Conservation (phyloP, 2,888 invertebrate genomes). For the Scaptodrosophila latifasciaeformis region DNA sequence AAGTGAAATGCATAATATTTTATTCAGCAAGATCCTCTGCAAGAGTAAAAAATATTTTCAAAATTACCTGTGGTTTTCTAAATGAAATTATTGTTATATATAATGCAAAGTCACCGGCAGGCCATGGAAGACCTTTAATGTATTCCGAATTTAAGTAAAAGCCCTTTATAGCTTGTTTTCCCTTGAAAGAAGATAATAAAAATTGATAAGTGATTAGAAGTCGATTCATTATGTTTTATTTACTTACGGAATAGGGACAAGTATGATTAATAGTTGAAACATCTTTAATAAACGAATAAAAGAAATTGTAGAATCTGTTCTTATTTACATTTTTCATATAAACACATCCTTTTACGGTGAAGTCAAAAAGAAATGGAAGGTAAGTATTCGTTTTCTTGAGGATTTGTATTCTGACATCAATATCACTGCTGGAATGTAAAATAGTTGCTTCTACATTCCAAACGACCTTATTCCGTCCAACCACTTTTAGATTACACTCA, state of each 20-base stretch:
- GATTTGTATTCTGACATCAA: neutral
- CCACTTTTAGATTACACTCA: no score
- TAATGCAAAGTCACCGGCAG: conserved; percentile 8
- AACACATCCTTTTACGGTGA: neutral
- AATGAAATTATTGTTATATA: no score
- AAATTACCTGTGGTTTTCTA: no score
- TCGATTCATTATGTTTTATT: neutral
- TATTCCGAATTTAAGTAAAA: neutral
- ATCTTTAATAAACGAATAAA: neutral
- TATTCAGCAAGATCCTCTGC: no score
- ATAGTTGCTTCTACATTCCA: conserved; percentile 23
- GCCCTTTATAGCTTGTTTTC: neutral
- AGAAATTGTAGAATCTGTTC: neutral
- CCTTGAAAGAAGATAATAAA: neutral
- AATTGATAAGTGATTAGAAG: no score
- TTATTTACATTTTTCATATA: neutral
- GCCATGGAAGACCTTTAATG: conserved; percentile 2
- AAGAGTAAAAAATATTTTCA: no score
- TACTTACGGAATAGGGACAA: neutral
- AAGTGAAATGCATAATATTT: no score
- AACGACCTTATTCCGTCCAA: conserved; percentile 13
- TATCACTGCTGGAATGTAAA: conserved; percentile 1
- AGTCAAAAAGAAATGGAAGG: neutral
- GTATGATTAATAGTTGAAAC: neutral
- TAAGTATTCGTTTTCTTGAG: neutral